Base-by-base conservation (phyloP, 1,140 invertebrate genomes). In the Daktulosphaira vitifoliae region DNA sequence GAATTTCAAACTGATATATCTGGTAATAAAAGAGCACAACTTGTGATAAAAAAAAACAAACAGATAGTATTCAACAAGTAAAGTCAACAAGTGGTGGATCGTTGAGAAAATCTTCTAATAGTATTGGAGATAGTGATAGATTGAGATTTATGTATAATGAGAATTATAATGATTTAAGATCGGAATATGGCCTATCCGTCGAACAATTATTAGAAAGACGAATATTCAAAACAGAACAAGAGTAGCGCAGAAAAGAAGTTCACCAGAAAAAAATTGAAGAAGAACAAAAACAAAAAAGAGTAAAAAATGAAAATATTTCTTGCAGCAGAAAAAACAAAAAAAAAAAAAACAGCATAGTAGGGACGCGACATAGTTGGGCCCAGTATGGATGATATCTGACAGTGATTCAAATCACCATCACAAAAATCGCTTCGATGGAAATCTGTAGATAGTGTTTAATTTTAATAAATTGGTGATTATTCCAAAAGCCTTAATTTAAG, bases 121-220 rank as follows among this genome's bases (percentile, higher is more conserved):
- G n/a, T n/a, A n/a, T n/a, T n/a, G n/a, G n/a, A n/a, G n/a, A n/a
- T n/a, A 64, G 38, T 38, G 68, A 53, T 15, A 48, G 67, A 25
- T 26, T 65, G 22, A 54, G 66, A 18, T 51, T 72, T 0, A 70
- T 70, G n/a, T n/a, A n/a, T n/a, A n/a, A n/a, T n/a, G n/a, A n/a
- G n/a, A 48, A 50, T 3, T 72, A 72, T 48, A 71, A 71, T 33
- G 71, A 70, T 15, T 66, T 71, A 2, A 52, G 69, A 8, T 71
- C 71, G 9, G 70, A 71, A 50, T 72, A 72, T 53, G 71, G 71
- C 6, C 54, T 72, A 6, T 70, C 66, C 39, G 70, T 68, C 1
- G 71, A 72, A 46, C 70, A 71, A 42, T 66, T 72, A 1, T 46
- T 67, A 38, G 70, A 72, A 25, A 68, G 70, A 25, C 46, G 37